phyloP scores from a whole-genome alignment of 2,797 vertebrate species.

The Urocyon cinereoargenteus region DNA sequence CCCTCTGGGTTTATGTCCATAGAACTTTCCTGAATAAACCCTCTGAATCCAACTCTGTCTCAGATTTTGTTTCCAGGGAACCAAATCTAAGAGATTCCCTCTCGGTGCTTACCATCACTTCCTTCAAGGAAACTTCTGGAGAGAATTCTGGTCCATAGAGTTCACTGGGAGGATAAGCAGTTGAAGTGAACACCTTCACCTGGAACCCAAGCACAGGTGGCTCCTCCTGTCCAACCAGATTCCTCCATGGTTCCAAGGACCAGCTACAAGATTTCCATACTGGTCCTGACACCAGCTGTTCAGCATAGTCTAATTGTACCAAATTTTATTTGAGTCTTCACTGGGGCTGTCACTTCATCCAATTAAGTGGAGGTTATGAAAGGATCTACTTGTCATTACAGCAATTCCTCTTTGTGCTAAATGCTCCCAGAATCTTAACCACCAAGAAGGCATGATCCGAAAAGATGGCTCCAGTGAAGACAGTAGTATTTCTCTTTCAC shows the following conservation, averaged over 20 bases:
- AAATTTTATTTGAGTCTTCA: slow-evolving; percentile 78
- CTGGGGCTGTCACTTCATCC: slow-evolving; percentile 79
- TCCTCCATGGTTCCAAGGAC: neutral
- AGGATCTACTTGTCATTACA: slow-evolving; percentile 79
- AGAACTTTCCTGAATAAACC: neutral
- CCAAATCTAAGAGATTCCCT: neutral
- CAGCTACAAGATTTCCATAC: neutral
- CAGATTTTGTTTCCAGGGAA: neutral
- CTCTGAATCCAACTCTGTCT: neutral
- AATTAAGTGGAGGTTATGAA: slow-evolving; percentile 80
- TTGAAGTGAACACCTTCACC: neutral
- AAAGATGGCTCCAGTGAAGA: slow-evolving; percentile 60
- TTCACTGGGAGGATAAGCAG: neutral
- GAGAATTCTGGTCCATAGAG: neutral
- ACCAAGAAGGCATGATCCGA: slow-evolving; percentile 51
- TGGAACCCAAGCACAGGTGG: neutral
- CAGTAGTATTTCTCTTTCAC: slow-evolving; percentile 63
- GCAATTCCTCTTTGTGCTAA: slow-evolving; percentile 74
- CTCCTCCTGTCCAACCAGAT: neutral
- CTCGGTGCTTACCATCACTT: neutral
- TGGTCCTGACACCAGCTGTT: slow-evolving; percentile 23
- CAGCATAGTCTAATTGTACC: slow-evolving; percentile 74
- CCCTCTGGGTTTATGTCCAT: rapidly evolving
- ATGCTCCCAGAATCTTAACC: slow-evolving; percentile 80
- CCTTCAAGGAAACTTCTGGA: slow-evolving; percentile 1